phyloP scores from a whole-genome alignment of 2,797 vertebrate species.

The Sebastes steindachneri region DNA sequence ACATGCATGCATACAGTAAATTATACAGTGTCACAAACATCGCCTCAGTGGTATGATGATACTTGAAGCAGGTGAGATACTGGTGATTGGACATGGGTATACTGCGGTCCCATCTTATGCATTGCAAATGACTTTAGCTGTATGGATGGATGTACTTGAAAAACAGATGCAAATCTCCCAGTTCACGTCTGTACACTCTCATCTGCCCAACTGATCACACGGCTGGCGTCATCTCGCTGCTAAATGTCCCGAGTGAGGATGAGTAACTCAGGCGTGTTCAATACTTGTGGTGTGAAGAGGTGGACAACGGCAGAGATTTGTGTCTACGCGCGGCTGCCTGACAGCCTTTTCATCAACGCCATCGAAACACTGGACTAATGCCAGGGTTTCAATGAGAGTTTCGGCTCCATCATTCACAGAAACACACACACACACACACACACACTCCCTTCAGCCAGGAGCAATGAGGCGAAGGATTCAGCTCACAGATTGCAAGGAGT shows the following conservation, averaged over 20 bases:
- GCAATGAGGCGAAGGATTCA: slow-evolving; percentile 16
- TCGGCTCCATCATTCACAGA: slow-evolving; percentile 47
- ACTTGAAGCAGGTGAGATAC: slow-evolving; percentile 16
- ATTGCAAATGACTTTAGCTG: slow-evolving; percentile 62
- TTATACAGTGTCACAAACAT: slow-evolving; percentile 29
- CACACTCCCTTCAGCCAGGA: slow-evolving; percentile 15
- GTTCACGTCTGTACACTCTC: slow-evolving; percentile 2
- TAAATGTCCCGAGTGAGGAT: slow-evolving; percentile 1
- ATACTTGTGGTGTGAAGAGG: slow-evolving; percentile 11
- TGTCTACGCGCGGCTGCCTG: neutral
- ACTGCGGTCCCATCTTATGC: slow-evolving; percentile 49
- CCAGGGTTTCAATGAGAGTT: slow-evolving; percentile 36
- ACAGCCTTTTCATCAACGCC: slow-evolving; percentile 51
- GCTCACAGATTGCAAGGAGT: neutral
- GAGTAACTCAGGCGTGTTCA: neutral
- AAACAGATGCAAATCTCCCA: slow-evolving; percentile 15
- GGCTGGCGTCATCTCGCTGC: neutral
- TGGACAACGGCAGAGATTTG: slow-evolving; percentile 44
- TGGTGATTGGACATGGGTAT: slow-evolving; percentile 49
- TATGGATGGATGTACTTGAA: neutral
- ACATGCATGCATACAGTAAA: slow-evolving; percentile 8
- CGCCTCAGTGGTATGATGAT: slow-evolving; percentile 15
- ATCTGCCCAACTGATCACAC: slow-evolving; percentile 6
- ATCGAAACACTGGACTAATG: slow-evolving; percentile 31
- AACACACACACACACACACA: neutral